These are phyloP conservation scores for Tachycineta bicolor DNA, from an alignment of 2,113 vertebrate species.

Conservation along the genomic window DNA sequence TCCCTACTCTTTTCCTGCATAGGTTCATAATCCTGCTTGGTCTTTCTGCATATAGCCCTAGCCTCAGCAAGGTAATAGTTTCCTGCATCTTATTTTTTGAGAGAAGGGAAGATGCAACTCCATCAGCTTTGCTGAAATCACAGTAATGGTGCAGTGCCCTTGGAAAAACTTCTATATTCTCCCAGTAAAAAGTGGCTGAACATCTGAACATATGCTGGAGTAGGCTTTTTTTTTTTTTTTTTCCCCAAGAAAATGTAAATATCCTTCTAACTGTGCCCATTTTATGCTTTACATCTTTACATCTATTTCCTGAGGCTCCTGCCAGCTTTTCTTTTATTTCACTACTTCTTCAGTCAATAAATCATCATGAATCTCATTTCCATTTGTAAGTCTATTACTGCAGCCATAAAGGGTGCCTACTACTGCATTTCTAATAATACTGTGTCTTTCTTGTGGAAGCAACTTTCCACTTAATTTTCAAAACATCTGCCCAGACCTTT, in stretches of 20 bases:
- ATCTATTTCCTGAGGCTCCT: slow-evolving; percentile 7
- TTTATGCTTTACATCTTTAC: neutral
- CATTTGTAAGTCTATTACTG: slow-evolving; percentile 17
- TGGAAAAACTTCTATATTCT: neutral
- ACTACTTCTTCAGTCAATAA: slow-evolving; percentile 24
- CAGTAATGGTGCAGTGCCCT: neutral
- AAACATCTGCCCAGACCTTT: neutral
- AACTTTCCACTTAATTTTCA: neutral
- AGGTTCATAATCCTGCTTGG: neutral
- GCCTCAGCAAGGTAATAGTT: neutral
- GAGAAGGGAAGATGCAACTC: neutral
- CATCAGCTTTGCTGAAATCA: neutral
- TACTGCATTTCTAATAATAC: neutral
- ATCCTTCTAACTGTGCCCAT: neutral
- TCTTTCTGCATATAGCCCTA: neutral
- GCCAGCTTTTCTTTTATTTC: slow-evolving; percentile 37
- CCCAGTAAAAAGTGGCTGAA: neutral
- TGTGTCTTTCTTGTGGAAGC: neutral
- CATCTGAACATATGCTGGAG: neutral
- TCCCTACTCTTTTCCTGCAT: neutral
- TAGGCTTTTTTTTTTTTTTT: neutral
- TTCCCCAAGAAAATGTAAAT: neutral
- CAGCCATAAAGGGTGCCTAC: neutral
- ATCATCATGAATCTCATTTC: slow-evolving; percentile 23
- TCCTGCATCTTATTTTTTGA: neutral